Percentiles rank a stretch among this genome's conserved stretches.
Evolutionary conservation across 1,140 invertebrate genomes (phyloP).

Genomic region (Drosophila insularis): DNA sequence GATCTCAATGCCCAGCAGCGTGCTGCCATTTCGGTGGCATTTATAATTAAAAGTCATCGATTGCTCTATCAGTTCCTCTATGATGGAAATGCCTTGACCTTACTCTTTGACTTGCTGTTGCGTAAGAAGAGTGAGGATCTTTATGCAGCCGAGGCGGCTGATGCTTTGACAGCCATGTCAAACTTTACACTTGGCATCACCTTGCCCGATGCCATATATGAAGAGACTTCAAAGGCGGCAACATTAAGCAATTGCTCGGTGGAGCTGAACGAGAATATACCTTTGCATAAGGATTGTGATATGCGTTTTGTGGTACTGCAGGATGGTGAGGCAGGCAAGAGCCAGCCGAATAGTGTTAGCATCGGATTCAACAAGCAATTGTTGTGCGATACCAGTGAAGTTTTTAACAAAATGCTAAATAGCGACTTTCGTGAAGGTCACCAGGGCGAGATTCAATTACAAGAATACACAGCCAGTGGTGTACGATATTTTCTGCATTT

Average conservation of each 20-base stretch:
- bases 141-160: slow-evolving; percentile 71
- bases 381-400: slow-evolving; percentile 75
- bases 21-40: slow-evolving; percentile 74
- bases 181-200: slow-evolving; percentile 67
- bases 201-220: slow-evolving; percentile 46
- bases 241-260: slow-evolving; percentile 25
- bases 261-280: slow-evolving; percentile 16
- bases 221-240: slow-evolving; percentile 20
- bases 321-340: not conserved
- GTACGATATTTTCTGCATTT: slow-evolving; percentile 77
- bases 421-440: slow-evolving; percentile 77
- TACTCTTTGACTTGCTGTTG: slow-evolving; percentile 71
- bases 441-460: slow-evolving; percentile 71
- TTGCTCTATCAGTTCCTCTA: slow-evolving; percentile 76
- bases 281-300: slow-evolving; percentile 62
- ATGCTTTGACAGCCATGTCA: slow-evolving; percentile 74
- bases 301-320: slow-evolving; percentile 71
- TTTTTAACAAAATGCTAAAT: slow-evolving; percentile 81
- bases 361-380: slow-evolving; percentile 78
- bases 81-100: slow-evolving; percentile 68
- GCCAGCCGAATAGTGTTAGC: slow-evolving; percentile 14
- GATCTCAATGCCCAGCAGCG: slow-evolving; percentile 70
- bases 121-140: slow-evolving; percentile 61
- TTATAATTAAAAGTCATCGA: slow-evolving; percentile 73
- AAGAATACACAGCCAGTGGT: slow-evolving; percentile 63